These are phyloP conservation scores for Leptobrachium leishanense DNA, from an alignment of 2,113 vertebrate species.

Conservation along the genomic window DNA sequence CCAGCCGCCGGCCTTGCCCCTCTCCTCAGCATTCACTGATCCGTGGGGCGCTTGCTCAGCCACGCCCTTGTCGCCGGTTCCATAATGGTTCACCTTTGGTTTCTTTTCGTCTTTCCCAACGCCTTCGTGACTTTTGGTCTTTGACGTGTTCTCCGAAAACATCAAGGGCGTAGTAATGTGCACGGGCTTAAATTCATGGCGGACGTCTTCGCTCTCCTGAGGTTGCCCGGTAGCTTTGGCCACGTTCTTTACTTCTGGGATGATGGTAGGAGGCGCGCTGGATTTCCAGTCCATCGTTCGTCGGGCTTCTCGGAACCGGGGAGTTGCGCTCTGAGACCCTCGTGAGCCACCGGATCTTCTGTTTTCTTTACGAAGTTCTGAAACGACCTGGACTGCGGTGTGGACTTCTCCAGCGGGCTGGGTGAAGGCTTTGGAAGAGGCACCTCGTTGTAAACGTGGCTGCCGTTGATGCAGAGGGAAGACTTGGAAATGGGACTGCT, in stretches of 20 bases:
- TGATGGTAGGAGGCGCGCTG: slow-evolving; percentile 53
- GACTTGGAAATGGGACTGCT: slow-evolving; percentile 72
- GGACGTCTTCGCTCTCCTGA: slow-evolving; percentile 51
- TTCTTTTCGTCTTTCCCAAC: slow-evolving; percentile 64
- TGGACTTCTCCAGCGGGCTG: slow-evolving; percentile 63
- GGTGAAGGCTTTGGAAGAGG: slow-evolving; percentile 56
- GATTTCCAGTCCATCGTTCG: slow-evolving; percentile 53
- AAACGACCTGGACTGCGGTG: slow-evolving; percentile 67
- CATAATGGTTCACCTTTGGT: slow-evolving; percentile 69
- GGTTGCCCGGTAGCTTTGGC: slow-evolving; percentile 73
- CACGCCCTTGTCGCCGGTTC: slow-evolving; percentile 58
- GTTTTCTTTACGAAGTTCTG: slow-evolving; percentile 62
- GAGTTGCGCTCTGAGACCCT: slow-evolving; percentile 24
- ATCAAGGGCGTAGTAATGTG: slow-evolving; percentile 59
- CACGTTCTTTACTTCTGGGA: slow-evolving; percentile 66
- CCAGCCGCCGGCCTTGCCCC: slow-evolving; percentile 72
- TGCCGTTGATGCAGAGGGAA: slow-evolving; percentile 83
- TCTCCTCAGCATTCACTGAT: slow-evolving; percentile 62
- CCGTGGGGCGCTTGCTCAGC: slow-evolving; percentile 11
- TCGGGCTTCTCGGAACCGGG: slow-evolving; percentile 65
- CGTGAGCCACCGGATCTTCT: slow-evolving; percentile 50
- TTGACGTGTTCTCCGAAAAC: slow-evolving; percentile 36
- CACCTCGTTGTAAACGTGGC: slow-evolving; percentile 75
- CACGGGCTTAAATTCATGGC: slow-evolving; percentile 54
- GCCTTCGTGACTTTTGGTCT: slow-evolving; percentile 57